A percentile compares a stretch with the other conserved stretches of the same genome.
phyloP scores from a whole-genome alignment of 2,888 invertebrate genomes.

The Yponomeuta sedellus region DNA sequence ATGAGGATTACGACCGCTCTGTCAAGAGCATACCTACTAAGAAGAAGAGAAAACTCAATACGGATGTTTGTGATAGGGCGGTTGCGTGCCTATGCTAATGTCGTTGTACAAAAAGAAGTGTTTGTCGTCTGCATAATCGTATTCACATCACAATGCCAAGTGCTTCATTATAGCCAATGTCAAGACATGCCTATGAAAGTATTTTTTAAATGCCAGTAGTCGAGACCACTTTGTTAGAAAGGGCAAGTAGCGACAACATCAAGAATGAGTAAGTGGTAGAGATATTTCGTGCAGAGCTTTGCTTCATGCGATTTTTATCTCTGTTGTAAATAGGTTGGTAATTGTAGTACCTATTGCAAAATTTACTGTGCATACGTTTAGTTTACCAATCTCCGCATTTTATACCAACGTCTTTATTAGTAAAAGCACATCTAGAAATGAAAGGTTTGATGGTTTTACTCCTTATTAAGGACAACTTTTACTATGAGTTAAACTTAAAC shows the following conservation, averaged over 20 bases:
- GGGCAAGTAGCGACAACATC: slow-evolving; percentile 23
- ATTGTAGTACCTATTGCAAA: not conserved
- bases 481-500: too few relatives aligned
- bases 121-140: not conserved
- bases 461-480: too few relatives aligned
- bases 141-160: slow-evolving; percentile 30
- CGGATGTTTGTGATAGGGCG: not conserved
- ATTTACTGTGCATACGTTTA: not conserved
- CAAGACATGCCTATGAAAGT: slow-evolving; percentile 39
- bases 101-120: too few relatives aligned
- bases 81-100: not conserved
- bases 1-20: too few relatives aligned
- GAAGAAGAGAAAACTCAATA: too few relatives aligned
- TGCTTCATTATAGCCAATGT: slow-evolving; percentile 51
- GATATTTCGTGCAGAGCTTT: not conserved
- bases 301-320: not conserved
- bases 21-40: too few relatives aligned
- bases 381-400: not conserved
- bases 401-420: too few relatives aligned
- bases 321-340: not conserved
- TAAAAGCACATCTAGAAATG: too few relatives aligned
- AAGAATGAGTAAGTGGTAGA: not conserved
- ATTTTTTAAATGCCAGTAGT: slow-evolving; percentile 61
- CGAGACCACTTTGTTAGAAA: slow-evolving; percentile 38
- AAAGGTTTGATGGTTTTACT: too few relatives aligned